Conservation (phyloP, 2,888 invertebrate genomes). For the Chalcis sispes region DNA sequence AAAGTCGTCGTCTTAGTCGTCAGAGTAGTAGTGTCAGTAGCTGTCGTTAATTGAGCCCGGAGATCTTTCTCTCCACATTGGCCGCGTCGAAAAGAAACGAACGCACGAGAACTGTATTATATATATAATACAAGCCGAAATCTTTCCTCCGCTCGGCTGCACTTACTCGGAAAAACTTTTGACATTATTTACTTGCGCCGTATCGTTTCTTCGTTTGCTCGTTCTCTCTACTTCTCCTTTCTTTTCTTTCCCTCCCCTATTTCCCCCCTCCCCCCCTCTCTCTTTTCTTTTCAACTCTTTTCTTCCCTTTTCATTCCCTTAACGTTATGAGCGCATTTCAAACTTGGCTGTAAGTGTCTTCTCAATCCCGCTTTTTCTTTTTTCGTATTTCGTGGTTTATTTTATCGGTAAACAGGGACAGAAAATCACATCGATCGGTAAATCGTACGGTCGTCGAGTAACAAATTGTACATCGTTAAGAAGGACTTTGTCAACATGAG, state of each 20-base stretch:
- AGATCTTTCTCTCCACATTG: neutral
- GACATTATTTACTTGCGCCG: constrained; percentile 47
- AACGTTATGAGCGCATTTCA: too few species aligned
- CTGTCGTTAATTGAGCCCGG: constrained; percentile 39
- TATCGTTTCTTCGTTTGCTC: constrained; percentile 34
- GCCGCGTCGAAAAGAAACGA: neutral
- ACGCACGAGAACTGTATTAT: too few species aligned
- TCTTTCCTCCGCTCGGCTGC: constrained; percentile 34
- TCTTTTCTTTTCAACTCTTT: too few species aligned
- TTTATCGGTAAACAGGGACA: too few species aligned
- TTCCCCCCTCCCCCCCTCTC: too few species aligned
- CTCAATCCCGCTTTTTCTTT: too few species aligned
- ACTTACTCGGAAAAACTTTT: constrained; percentile 44
- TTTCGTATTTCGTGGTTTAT: too few species aligned
- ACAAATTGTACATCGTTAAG: constrained; percentile 29
- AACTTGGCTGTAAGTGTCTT: neutral
- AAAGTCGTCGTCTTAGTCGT: neutral
- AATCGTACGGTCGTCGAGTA: neutral
- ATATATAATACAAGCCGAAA: constrained; percentile 5
- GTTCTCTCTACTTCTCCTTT: too few species aligned
- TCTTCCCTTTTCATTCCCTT: too few species aligned
- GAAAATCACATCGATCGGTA: constrained; percentile 3
- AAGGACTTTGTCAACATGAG: neutral
- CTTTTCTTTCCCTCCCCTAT: neutral
- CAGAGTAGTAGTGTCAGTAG: neutral